Evolutionary conservation across 2,113 vertebrate species (phyloP), one percentile per base, ranked within the genome.

Genomic region (Nestor notabilis): DNA sequence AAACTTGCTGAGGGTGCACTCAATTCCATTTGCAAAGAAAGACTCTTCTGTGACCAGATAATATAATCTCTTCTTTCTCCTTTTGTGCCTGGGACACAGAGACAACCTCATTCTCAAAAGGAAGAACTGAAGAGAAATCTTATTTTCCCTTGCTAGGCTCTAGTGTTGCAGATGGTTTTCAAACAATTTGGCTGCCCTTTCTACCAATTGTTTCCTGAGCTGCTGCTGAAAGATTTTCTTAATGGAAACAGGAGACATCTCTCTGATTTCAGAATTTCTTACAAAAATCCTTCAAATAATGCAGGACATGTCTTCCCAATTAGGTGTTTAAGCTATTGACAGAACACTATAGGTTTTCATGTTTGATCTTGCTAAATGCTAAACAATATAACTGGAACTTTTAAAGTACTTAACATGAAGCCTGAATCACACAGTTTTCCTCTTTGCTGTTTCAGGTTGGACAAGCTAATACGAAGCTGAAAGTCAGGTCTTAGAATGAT

Each of bases 361-460:
- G 20, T 31, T 80, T 61, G 28, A 39, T 70, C 9, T 71, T 39
- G 47, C 44, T 61, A 74, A 72, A 39, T 53, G 5, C 3, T 60
- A 25, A 60, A 49, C 5, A 37, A 9, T 61, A 55, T 56, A 33
- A 41, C 9, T 6, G 9, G 43, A 86, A 47, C 13, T 65, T 80
- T 43, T 17, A 3, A 79, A n/a, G 13, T 49, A 25, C 46, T 80
- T 69, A 47, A 3, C 17, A 49, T 4, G 7, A 79, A 27, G 4
- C 9, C 27, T 63, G 46, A 56, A 52, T 3, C 2, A 10, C 0
- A 0, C 0, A 1, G 5, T 37, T 83, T 82, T 85, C 15, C 5
- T 33, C 17, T 90, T 74, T 53, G 13, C 17, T 76, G 19, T 2
- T 41, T 79, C n/a, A 79, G 9, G 3, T 19, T 68, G 52, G 52